Conservation (phyloP, 2,797 vertebrate genomes). For the Manis pentadactyla region DNA sequence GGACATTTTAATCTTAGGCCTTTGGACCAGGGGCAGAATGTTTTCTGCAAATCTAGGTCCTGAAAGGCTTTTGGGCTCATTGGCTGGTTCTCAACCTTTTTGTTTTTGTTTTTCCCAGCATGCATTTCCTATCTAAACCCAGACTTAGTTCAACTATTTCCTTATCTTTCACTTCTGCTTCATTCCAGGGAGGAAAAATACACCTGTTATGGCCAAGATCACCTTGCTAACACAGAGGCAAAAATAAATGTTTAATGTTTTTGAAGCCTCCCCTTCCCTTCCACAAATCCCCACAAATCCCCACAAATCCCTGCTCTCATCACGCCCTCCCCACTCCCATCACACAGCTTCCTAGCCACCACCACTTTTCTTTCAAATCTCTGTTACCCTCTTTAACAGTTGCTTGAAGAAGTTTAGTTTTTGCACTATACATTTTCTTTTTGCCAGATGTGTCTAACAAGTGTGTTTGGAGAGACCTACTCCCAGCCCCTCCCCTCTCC, state of each 20-base stretch:
- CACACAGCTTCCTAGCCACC: slow-evolving; percentile 26
- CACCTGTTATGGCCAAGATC: slow-evolving; percentile 81
- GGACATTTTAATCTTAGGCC: slow-evolving; percentile 81
- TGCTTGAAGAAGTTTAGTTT: slow-evolving; percentile 89
- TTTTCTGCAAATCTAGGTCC: slow-evolving; percentile 77
- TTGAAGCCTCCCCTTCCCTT: slow-evolving; percentile 79
- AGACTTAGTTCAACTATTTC: slow-evolving; percentile 56
- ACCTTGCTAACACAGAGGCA: slow-evolving; percentile 79
- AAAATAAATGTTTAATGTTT: slow-evolving; percentile 79
- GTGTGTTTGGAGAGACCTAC: slow-evolving; percentile 88
- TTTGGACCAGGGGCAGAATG: slow-evolving; percentile 78
- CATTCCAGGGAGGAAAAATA: slow-evolving; percentile 84
- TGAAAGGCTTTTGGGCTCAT: slow-evolving; percentile 82
- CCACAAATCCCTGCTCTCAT: not conserved
- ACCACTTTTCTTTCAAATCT: slow-evolving; percentile 65
- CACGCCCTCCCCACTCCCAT: not conserved
- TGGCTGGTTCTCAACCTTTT: slow-evolving; percentile 78
- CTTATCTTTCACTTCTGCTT: slow-evolving; percentile 78
- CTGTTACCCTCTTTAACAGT: slow-evolving; percentile 72
- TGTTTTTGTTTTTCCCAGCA: slow-evolving; percentile 64
- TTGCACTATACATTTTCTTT: slow-evolving; percentile 90
- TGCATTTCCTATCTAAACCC: slow-evolving; percentile 60
- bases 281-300: not conserved
- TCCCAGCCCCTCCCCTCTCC: slow-evolving; percentile 68
- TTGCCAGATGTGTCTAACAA: slow-evolving; percentile 90